A percentile compares a stretch with the other conserved stretches of the same genome.
Evolutionary conservation across 2,797 vertebrate species (phyloP).

Genomic region (Microcaecilia unicolor): DNA sequence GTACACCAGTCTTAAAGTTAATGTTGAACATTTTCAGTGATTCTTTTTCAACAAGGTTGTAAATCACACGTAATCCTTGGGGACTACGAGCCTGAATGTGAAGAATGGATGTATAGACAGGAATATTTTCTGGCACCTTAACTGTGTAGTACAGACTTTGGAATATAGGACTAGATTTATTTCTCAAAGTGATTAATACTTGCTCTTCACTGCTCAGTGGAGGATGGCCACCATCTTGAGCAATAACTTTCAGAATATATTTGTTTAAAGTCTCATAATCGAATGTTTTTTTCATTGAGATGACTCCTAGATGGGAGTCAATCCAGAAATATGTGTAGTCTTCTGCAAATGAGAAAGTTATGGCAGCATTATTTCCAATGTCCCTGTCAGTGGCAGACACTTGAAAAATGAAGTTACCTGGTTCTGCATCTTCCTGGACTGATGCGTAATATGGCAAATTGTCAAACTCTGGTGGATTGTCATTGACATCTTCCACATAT

Average conservation of each 20-base stretch:
- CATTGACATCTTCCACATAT: conserved; percentile 82
- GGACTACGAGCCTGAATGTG: conserved; percentile 92
- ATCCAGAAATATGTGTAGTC: conserved; percentile 82
- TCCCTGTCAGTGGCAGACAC: conserved; percentile 79
- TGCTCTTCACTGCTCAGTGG: conserved; percentile 57
- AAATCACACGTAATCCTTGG: conserved; percentile 87
- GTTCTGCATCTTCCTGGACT: conserved; percentile 77
- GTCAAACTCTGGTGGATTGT: conserved; percentile 78
- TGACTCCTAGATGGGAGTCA: conserved; percentile 80
- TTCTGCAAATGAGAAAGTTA: conserved; percentile 75
- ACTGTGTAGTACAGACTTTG: conserved; percentile 83
- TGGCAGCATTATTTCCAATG: conserved; percentile 66
- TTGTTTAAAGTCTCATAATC: conserved; percentile 85
- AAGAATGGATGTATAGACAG: conserved; percentile 79
- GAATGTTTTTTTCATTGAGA: conserved; percentile 81
- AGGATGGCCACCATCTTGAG: conserved; percentile 71
- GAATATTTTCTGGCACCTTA: conserved; percentile 84
- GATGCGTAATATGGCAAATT: conserved; percentile 78
- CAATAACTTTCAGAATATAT: conserved; percentile 73
- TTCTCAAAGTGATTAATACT: conserved; percentile 78
- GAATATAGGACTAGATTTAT: conserved; percentile 87
- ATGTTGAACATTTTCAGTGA: conserved; percentile 73
- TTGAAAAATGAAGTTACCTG: conserved; percentile 88
- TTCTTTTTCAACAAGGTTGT: conserved; percentile 83
- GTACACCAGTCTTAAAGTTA: conserved; percentile 89